Percentiles rank a stretch among this genome's conserved stretches.
Evolutionary conservation across 2,888 invertebrate species (phyloP).

Genomic region (Autographa pulchrina): DNA sequence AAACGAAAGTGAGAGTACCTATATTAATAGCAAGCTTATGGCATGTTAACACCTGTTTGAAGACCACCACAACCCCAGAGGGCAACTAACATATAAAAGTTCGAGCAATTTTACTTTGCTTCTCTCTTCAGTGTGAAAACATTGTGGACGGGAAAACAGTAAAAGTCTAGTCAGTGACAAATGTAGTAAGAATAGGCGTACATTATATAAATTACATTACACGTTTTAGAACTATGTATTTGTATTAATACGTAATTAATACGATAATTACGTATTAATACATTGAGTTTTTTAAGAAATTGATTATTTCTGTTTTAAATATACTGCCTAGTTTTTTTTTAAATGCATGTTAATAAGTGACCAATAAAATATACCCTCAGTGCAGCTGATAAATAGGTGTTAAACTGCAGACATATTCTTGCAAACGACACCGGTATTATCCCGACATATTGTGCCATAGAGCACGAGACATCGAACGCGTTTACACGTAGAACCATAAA

Average conservation of each 20-base stretch:
- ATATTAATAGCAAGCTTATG: slow-evolving; percentile 46
- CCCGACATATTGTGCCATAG: slow-evolving; percentile 52
- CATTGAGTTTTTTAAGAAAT: too few relatives aligned
- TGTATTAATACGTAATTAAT: too few relatives aligned
- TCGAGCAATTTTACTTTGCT: slow-evolving; percentile 40
- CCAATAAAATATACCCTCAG: not conserved
- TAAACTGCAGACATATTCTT: slow-evolving; percentile 31
- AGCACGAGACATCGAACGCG: slow-evolving; percentile 60
- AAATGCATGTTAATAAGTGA: too few relatives aligned
- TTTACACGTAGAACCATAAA: slow-evolving; percentile 66
- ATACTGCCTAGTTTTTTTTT: too few relatives aligned
- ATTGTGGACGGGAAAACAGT: slow-evolving; percentile 24
- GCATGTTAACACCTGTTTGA: slow-evolving; percentile 45
- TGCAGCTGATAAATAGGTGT: not conserved
- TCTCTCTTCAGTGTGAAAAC: slow-evolving; percentile 32
- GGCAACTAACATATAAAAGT: slow-evolving; percentile 50
- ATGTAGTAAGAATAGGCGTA: not conserved
- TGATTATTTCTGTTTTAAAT: too few relatives aligned
- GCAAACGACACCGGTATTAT: slow-evolving; percentile 27
- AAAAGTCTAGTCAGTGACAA: slow-evolving; percentile 13
- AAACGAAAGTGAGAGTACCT: slow-evolving; percentile 34
- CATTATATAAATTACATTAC: not conserved
- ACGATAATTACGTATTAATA: too few relatives aligned
- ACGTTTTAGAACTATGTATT: too few relatives aligned
- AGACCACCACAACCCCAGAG: slow-evolving; percentile 21